Percentiles rank a stretch among this genome's conserved stretches.
phyloP scores from a whole-genome alignment of 1,140 invertebrate genomes.

The Pomacea maculata region DNA sequence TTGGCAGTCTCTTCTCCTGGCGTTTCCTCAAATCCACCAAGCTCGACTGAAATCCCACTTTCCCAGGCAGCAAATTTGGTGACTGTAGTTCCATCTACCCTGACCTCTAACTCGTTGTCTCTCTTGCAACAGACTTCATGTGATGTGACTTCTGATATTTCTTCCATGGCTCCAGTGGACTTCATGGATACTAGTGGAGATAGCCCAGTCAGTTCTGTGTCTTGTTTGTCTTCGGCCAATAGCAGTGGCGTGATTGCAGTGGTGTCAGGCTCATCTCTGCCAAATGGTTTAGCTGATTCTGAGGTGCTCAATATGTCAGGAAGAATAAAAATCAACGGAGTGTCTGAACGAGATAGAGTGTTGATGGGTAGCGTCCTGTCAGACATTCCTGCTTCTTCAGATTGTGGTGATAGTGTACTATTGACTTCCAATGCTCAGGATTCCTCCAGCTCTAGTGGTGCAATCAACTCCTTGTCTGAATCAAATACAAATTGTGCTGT shows the following conservation, averaged over 20 bases:
- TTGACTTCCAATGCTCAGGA: too few relatives aligned
- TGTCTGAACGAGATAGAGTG: not conserved
- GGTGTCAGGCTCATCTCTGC: not conserved
- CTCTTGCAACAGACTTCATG: constrained; percentile 6
- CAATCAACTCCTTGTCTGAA: constrained; percentile 1
- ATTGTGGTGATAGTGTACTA: too few relatives aligned
- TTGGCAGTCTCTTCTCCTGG: too few relatives aligned
- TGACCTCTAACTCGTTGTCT: constrained; percentile 4
- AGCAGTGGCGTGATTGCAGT: constrained; percentile 14
- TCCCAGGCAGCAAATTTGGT: constrained; percentile 23
- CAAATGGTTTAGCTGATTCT: not conserved
- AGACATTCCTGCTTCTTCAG: too few relatives aligned
- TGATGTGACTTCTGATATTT: constrained; percentile 6
- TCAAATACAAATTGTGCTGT: not conserved
- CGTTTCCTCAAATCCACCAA: not conserved
- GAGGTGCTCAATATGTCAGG: too few relatives aligned
- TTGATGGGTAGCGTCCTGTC: too few relatives aligned
- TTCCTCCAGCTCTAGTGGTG: not conserved
- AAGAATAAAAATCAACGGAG: constrained; percentile 15
- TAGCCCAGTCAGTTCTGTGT: constrained; percentile 16
- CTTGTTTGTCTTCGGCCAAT: constrained; percentile 17
- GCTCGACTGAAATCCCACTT: constrained; percentile 12
- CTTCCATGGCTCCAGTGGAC: constrained; percentile 8
- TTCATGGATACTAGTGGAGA: constrained; percentile 22
- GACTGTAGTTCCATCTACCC: constrained; percentile 3